Base-by-base conservation (phyloP, 2,888 invertebrate genomes). In the Drosophila fulvimacula region DNA sequence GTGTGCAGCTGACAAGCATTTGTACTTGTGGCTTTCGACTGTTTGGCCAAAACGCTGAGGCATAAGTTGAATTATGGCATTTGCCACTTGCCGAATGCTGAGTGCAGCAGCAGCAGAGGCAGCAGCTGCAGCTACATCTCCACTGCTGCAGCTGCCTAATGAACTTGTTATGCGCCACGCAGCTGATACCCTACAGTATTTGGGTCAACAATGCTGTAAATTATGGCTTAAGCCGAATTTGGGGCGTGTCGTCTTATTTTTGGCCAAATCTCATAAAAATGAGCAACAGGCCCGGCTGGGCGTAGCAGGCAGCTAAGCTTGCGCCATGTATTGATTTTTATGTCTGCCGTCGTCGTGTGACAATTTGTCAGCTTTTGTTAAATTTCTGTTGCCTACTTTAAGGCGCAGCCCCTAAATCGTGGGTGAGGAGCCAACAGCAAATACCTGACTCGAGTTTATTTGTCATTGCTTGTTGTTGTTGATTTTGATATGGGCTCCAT, bases 41-140 rank as follows among this genome's bases (percentile, higher is more conserved):
- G 78, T 66, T 71, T 48, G 61, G 62, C 49, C 60, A 59, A 64
- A 64, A 34, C 53, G 74, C 52, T 61, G 32, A 61, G 53, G 63
- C 61, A 71, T 65, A 59, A 69, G 53, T 72, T 86, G 84, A 84
- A 74, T 86, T 83, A 86, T 86, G 77, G 77, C 77, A 70, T 64
- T 74, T 70, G 64, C 65, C 67, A 56, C 61, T 58, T 48, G 64
- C 30, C 48, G 56, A 24, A 30, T 55, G 38, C 41, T 41, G 60
- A 75, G 62, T 63, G 69, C 69, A 69, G 46, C 41, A 39, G 32
- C 24, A 42, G 34, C 42, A 34, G 74, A 64, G 60, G 11, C 56
- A 30, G 34, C 41, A 41, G 19, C 11, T 41, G 1, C 41, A 41
- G 21, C 44, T 7, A 15, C 44, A 24, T 10, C 46, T 30, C 5